Base-by-base conservation (phyloP, 2,888 invertebrate genomes). In the Plebejus anna region DNA sequence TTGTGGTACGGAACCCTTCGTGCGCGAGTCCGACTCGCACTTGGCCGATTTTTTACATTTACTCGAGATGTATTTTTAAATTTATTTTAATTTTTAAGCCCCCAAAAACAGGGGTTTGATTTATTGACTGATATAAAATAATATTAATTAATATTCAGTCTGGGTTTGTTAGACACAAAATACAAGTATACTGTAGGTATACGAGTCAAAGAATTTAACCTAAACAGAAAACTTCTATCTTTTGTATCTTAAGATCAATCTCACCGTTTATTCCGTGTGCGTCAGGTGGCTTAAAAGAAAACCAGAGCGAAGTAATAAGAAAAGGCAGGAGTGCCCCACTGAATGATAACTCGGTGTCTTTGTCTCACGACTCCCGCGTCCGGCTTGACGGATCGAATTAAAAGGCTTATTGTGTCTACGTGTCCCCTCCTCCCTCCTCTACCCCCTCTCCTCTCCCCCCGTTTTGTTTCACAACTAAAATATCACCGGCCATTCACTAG, bases 321-420 rank as follows among this genome's bases (percentile, higher is more conserved):
- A 91, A 91, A 92, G 94, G 92, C 91, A 90, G 90, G 87, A 92
- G 93, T 92, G 93, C 94, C 90, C 93, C 91, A 90, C 93, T 94
- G 94, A 94, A 94, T 94, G 94, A 94, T 94, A 94, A 94, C 94
- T 89, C 90, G 84, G 84, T 84, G 86, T 89, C 91, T 93, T 93
- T 94, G 93, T 94, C 92, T 90, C 59, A 1, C 4, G 55, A 4
- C 55, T 4, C 88, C 83, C 81, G 87, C 88, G 92, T 90, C 91
- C 92, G 90, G 90, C 93, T 89, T 91, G 94, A 93, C 91, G 94
- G 92, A 93, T 94, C 93, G 93, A 94, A 94, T 93, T 93, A 92
- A 93, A 94, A 93, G 93, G 94, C 93, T 94, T 93, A 94, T 92
- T 93, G 93, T 93, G 94, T 93, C 92, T 90, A 93, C 93, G 93